Base-by-base conservation (phyloP, 1,140 invertebrate genomes). In the Panagrolaimus sp. region DNA sequence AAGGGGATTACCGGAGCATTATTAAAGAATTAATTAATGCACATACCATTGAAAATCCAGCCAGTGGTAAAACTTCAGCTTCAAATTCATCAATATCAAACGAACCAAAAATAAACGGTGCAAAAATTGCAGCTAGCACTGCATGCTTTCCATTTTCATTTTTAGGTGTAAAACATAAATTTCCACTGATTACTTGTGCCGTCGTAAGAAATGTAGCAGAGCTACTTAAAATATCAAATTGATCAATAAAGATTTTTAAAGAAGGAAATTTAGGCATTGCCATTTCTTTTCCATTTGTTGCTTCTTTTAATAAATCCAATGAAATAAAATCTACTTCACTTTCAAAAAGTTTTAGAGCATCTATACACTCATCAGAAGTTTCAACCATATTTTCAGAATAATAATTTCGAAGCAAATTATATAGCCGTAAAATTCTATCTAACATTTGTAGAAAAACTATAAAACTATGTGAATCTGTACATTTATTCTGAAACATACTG, bases 31-130 rank as follows among this genome's bases (percentile, higher is more conserved):
- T n/a, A n/a, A n/a, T n/a, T n/a, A n/a, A n/a, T n/a, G n/a, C n/a
- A 20, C 51, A 57, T 25, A 57, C 43, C n/a, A 66, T 72, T 2
- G 53, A 70, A 25, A 16, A 70, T 64, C 27, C 42, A 31, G 67
- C 5, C 27, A 20, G 42, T 42, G 69, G 43, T 38, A 70, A 70
- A 42, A 70, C 63, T n/a, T 70, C 51, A 0, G 51, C 45, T n/a
- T 71, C 71, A n/a, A 70, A 31, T 8, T 45, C 45, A 38, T 38
- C 27, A 13, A 70, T 16, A 57, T 67, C 64, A 5, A 45, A 27
- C 23, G 20, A 20, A 13, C 68, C 68, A 69, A 31, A 44, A 45
- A 70, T 23, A 23, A 70, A 69, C n/a, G 47, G 47, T 44, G 27
- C 27, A 69, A 68, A 68, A 5, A 57, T 57, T 0, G 51, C n/a